Percentiles rank a stretch among this genome's conserved stretches.
These are phyloP conservation scores for Riparia riparia DNA, from an alignment of 2,113 vertebrate genomes.

Conservation along the genomic window DNA sequence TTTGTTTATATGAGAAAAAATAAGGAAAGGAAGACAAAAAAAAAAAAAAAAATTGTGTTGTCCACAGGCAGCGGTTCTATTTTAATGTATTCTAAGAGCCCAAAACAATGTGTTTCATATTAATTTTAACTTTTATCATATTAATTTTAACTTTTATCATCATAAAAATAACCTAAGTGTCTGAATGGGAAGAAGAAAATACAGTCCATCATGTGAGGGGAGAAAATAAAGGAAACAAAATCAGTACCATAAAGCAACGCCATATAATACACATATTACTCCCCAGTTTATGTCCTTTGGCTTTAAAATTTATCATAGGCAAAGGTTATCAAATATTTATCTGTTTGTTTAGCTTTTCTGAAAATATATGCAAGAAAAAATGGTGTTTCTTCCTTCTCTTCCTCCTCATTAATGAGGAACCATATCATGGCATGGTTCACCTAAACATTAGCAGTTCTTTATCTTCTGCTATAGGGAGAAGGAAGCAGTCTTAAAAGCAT, in stretches of 20 bases:
- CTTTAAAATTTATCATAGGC: neutral
- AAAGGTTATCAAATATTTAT: neutral
- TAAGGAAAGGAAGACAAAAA: neutral
- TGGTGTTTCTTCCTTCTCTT: neutral
- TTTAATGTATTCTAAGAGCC: neutral
- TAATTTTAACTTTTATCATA: neutral
- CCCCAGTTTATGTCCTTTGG: neutral
- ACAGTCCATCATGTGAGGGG: neutral
- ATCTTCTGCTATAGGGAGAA: neutral
- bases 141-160: neutral
- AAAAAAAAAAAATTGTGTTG: neutral
- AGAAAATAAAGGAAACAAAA: neutral
- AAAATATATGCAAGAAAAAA: neutral
- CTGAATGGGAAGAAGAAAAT: neutral
- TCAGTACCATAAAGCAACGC: neutral
- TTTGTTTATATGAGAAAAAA: neutral
- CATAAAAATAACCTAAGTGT: neutral
- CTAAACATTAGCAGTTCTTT: neutral
- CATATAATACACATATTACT: rapidly evolving
- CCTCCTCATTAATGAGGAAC: neutral
- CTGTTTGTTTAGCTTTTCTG: neutral
- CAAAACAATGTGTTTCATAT: neutral
- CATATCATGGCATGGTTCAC: neutral
- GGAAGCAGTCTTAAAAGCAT: neutral
- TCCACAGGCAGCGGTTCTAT: neutral